Evolutionary conservation across 2,113 vertebrate genomes (phyloP), one percentile per base, ranked within the genome.

Genomic region (Pimephales promelas): DNA sequence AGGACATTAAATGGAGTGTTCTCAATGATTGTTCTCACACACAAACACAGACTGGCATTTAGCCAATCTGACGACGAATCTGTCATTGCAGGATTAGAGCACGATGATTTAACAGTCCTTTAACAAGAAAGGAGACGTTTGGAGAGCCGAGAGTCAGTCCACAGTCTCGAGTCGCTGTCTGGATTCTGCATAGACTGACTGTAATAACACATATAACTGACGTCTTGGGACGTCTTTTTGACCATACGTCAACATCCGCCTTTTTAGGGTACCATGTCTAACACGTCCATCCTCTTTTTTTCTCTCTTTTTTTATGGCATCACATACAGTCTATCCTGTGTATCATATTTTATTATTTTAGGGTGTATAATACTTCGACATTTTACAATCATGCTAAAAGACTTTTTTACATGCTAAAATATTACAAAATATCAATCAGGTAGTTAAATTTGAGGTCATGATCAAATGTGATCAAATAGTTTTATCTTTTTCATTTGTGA

Each of bases 11-110:
- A 43, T 26, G 3, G 22, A 43, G 22, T 20, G 16, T 14, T 11
- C n/a, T 13, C 31, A 3, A 36, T 36, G 72, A 34, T 31, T 57
- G 34, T 28, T 11, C 86, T 76, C 84, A 86, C 54, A 81, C 57
- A 84, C 36, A 74, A 34, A 82, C 2, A 24, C 2, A 59, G 31
- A 49, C 61, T 81, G 59, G 74, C 70, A 76, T 26, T 40, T 10
- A 20, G 85, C 85, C 86, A 79, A 88, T 89, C 86, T 89, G 89
- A 90, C 81, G n/a, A 4, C 7, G 22, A 28, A 24, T 83, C 86
- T 87, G 88, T 89, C 86, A 90, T 72, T 85, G 83, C 61, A 57
- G 74, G 89, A 89, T 90, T 89, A 87, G 6, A 85, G 26, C 54
- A 61, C 71, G 82, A 76, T 82, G 79, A 61, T 88, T 74, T 49